Base-by-base conservation (phyloP, 2,888 invertebrate species). In the Scaptomyza flava region DNA sequence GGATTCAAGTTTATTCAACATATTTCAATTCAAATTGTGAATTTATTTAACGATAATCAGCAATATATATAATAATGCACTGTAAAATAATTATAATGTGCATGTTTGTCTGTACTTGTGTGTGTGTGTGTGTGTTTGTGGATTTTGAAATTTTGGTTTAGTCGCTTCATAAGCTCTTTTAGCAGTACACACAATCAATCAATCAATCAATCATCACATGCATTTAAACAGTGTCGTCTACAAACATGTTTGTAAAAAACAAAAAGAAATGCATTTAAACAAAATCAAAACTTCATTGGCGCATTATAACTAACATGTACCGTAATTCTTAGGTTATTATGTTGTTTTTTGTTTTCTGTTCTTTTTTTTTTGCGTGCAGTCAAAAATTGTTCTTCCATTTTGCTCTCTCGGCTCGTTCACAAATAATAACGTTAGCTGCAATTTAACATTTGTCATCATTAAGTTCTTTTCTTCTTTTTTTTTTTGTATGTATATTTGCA, bases 1-100 rank as follows among this genome's bases (percentile, higher is more conserved):
- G n/a, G 52, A 57, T 79, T 72, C 57, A 63, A 77, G 77, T 77
- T 86, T 80, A 83, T 72, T 86, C 68, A 86, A 81, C 81, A 73
- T 83, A 85, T 79, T 81, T 77, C 65, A 85, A 79, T 82, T 85
- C 88, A 82, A 82, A 77, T 83, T 80, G 83, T 80, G 86, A 83
- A 86, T 87, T 81, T 82, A 87, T 87, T 82, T 83, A 87, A 87
- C 86, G 86, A 87, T 87, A 87, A 82, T 85, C 86, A 87, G 88
- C 81, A 85, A 87, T 85, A 71, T 85, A 71, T 72, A 81, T 85
- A 82, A 81, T 82, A 87, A 87, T 82, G 86, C 83, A 87, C 80
- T 87, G 81, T 87, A 87, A 81, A 81, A 78, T 84, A 81, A 63
- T 34, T 74, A 84, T 81, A 59, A 68, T 77, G 52, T 78, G 46